Evolutionary conservation across 2,113 vertebrate genomes (phyloP).

Genomic region (Rhegmatorhina hoffmannsi): DNA sequence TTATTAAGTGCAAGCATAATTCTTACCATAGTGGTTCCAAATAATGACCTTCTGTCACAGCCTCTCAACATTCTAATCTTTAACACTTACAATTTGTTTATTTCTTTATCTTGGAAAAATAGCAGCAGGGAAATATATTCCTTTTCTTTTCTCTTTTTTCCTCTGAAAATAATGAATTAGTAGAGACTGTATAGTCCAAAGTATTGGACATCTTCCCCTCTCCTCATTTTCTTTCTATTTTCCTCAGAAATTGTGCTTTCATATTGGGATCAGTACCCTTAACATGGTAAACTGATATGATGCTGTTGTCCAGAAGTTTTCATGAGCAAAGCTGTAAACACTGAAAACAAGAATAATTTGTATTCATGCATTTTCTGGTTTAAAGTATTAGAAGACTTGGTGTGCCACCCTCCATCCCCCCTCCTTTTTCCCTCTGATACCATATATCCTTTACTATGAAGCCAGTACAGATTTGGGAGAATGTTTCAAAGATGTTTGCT

Average conservation of each 20-base stretch:
- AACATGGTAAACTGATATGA: neutral
- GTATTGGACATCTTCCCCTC: neutral
- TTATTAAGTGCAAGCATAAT: neutral
- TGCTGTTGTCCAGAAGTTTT: neutral
- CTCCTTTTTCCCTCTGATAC: neutral
- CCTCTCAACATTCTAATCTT: neutral
- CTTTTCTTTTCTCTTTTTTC: neutral
- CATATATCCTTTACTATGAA: neutral
- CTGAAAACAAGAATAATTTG: neutral
- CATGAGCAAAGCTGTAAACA: neutral
- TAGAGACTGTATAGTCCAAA: neutral
- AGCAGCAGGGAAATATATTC: neutral
- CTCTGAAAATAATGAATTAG: neutral
- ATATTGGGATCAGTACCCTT: neutral
- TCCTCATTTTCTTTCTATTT: neutral
- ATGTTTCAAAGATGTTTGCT: neutral
- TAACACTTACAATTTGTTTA: neutral
- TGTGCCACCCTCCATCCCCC: fast-evolving
- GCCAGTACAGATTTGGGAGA: neutral
- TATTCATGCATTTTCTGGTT: neutral
- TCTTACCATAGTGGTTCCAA: neutral
- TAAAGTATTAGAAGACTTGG: neutral
- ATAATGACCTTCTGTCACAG: neutral
- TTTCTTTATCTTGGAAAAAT: neutral
- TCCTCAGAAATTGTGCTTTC: neutral